Conservation (phyloP, 1,140 invertebrate genomes). For the Bombus polaris region DNA sequence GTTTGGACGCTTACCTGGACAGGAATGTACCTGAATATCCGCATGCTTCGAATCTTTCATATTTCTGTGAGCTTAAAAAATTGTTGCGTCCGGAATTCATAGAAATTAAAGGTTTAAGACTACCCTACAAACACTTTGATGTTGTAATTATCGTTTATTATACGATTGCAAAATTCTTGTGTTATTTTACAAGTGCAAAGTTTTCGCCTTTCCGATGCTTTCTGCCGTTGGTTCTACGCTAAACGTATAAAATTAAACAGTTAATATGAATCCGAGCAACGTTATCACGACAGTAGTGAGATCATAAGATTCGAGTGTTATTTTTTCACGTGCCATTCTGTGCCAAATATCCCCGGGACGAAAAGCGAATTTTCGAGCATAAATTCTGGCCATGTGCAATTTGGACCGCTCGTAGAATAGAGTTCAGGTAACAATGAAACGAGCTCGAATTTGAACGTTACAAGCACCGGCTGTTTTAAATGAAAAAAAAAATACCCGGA, state of each 20-base stretch:
- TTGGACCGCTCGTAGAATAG: not conserved
- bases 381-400: not conserved
- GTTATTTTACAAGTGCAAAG: not conserved
- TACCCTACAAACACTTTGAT: not conserved
- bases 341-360: not conserved
- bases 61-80: not conserved
- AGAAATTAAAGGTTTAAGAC: not conserved
- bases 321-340: not conserved
- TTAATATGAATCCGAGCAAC: not conserved
- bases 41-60: not conserved
- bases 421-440: slow-evolving; percentile 10
- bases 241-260: not conserved
- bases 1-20: not conserved
- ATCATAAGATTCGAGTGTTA: not conserved
- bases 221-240: too few relatives aligned
- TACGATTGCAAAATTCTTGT: not conserved
- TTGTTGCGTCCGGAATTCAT: not conserved
- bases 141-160: too few relatives aligned
- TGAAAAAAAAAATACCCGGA: not conserved
- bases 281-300: not conserved
- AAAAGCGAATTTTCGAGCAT: not conserved
- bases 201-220: too few relatives aligned
- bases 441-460: not conserved
- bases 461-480: not conserved
- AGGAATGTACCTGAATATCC: not conserved